These are phyloP conservation scores for Scotopteryx bipunctaria DNA, from an alignment of 2,888 invertebrate species.

Conservation along the genomic window DNA sequence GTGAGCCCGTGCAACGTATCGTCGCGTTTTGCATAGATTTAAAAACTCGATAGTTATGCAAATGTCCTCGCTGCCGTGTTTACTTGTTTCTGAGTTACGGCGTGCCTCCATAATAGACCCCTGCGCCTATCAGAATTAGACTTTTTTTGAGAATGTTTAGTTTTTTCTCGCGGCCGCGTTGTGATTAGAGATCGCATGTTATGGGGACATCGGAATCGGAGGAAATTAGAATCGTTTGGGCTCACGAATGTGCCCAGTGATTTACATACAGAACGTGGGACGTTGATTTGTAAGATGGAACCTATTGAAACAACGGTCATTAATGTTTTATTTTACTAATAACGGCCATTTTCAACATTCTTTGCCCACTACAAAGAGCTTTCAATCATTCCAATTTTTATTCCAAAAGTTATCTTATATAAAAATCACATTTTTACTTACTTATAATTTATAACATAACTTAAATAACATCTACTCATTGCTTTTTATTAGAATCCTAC, in stretches of 20 bases:
- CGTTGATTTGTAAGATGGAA: constrained; percentile 11
- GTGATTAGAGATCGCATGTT: constrained; percentile 62
- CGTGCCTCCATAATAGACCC: constrained; percentile 72
- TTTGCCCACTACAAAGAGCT: no score
- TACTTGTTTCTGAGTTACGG: constrained; percentile 80
- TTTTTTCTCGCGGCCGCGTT: constrained; percentile 46
- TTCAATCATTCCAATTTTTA: neutral
- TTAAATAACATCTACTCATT: no score
- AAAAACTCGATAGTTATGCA: constrained; percentile 82
- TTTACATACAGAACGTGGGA: constrained; percentile 18
- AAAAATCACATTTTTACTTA: neutral
- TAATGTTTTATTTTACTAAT: no score
- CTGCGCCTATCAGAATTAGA: constrained; percentile 70
- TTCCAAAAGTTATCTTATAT: neutral
- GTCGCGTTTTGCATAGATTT: constrained; percentile 82
- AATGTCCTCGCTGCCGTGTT: constrained; percentile 76
- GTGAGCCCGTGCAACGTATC: constrained; percentile 77
- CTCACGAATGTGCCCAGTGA: constrained; percentile 40
- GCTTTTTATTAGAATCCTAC: no score
- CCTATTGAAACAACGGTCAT: neutral
- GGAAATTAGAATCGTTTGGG: constrained; percentile 43
- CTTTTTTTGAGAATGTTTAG: constrained; percentile 54
- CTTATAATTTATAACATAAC: no score
- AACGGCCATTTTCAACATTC: neutral
- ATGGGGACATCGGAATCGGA: constrained; percentile 47